Conservation (phyloP, 2,888 invertebrate species). For the Holacanthella duospinosa region DNA sequence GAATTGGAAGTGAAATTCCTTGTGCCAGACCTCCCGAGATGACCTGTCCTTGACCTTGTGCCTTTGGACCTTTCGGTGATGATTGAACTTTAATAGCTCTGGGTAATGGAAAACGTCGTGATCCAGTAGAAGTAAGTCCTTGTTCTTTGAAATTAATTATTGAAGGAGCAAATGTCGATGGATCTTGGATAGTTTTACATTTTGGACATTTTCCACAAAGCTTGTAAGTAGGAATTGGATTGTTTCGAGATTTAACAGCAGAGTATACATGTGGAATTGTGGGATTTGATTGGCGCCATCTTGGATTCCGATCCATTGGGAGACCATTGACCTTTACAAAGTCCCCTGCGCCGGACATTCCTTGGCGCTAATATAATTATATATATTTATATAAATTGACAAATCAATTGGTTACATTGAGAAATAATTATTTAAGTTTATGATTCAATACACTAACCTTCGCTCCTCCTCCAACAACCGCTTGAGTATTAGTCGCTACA, state of each 20-base stretch:
- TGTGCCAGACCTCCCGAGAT: neutral
- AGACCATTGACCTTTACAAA: neutral
- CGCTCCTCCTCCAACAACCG: neutral
- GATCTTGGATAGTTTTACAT: constrained; percentile 19
- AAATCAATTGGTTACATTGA: neutral
- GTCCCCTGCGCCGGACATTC: too few relatives aligned
- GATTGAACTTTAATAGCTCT: neutral
- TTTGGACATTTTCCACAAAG: constrained; percentile 29
- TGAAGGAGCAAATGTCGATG: neutral
- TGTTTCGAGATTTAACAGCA: neutral
- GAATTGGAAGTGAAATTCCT: too few relatives aligned
- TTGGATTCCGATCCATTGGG: neutral
- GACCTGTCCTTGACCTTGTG: neutral
- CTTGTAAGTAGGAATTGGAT: constrained; percentile 7
- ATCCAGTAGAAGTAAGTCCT: neutral
- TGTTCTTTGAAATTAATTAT: neutral
- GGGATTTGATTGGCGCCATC: neutral
- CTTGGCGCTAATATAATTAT: too few relatives aligned
- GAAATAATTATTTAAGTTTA: neutral
- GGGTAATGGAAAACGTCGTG: neutral
- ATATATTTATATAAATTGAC: too few relatives aligned
- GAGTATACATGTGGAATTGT: neutral
- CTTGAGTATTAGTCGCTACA: neutral
- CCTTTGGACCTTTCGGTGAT: too few relatives aligned
- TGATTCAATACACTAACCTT: neutral